phyloP scores from a whole-genome alignment of 2,888 invertebrate species.

The Acanthosoma haemorrhoidale region DNA sequence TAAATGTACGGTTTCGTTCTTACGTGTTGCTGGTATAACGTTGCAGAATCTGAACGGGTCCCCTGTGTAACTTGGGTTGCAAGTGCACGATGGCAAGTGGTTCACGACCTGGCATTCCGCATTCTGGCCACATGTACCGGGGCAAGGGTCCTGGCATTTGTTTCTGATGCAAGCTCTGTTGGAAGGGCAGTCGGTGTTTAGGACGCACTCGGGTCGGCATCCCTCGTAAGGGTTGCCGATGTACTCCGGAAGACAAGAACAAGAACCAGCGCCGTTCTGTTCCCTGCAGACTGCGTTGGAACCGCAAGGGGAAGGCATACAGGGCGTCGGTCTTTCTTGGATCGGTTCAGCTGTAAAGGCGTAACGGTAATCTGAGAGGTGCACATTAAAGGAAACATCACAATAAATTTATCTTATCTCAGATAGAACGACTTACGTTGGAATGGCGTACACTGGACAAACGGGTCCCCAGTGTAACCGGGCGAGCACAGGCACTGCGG shows the following conservation, averaged over 20 bases:
- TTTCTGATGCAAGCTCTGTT: slow-evolving; percentile 58
- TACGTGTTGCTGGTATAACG: slow-evolving; percentile 53
- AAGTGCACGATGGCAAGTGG: slow-evolving; percentile 62
- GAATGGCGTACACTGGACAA: slow-evolving; percentile 41
- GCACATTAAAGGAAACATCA: not conserved
- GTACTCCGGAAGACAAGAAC: slow-evolving; percentile 63
- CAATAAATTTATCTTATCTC: not conserved
- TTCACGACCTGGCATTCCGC: slow-evolving; percentile 61
- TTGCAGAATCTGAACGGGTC: slow-evolving; percentile 60
- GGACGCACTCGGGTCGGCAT: slow-evolving; percentile 60
- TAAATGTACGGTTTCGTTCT: slow-evolving; percentile 42
- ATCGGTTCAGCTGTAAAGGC: slow-evolving; percentile 41
- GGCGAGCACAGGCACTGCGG: slow-evolving; percentile 49
- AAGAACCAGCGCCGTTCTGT: slow-evolving; percentile 66
- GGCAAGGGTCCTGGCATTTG: slow-evolving; percentile 64
- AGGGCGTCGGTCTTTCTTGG: slow-evolving; percentile 52
- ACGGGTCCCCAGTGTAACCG: slow-evolving; percentile 45
- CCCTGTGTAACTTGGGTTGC: slow-evolving; percentile 58
- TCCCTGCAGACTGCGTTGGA: slow-evolving; percentile 66
- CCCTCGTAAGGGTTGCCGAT: slow-evolving; percentile 68
- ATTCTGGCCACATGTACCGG: slow-evolving; percentile 63
- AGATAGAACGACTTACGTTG: not conserved
- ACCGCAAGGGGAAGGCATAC: slow-evolving; percentile 65
- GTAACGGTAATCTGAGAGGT: not conserved
- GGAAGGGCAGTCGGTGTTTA: slow-evolving; percentile 61